Evolutionary conservation across 2,113 vertebrate genomes (phyloP).

Genomic region (Chloebia gouldiae): DNA sequence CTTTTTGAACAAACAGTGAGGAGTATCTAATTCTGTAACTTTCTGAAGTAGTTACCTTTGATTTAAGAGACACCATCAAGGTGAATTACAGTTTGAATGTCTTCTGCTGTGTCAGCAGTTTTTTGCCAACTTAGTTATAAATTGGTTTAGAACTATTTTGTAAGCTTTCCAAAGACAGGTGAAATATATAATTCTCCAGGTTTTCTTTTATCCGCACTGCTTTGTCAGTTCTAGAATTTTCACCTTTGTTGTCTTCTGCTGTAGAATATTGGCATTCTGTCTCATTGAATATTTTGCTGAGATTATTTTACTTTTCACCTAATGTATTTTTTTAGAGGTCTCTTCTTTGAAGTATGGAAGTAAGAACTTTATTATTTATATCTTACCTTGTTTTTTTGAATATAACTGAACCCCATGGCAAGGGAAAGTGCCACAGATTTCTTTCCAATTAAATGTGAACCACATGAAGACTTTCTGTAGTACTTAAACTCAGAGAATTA

Average conservation of each 20-base stretch:
- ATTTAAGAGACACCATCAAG: neutral
- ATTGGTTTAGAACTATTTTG: neutral
- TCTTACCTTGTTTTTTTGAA: neutral
- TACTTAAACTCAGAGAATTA: neutral
- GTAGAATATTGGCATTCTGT: neutral
- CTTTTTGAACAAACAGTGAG: neutral
- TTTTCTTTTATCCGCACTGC: neutral
- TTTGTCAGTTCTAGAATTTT: neutral
- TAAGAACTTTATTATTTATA: neutral
- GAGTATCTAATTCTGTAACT: neutral
- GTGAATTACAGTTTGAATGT: neutral
- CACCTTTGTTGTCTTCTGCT: neutral
- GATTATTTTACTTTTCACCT: neutral
- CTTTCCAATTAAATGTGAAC: constrained; percentile 23
- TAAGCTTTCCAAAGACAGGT: neutral
- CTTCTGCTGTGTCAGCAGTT: neutral
- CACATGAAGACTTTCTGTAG: neutral
- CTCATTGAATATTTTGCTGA: neutral
- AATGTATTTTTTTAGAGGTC: neutral
- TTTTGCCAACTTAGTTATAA: neutral
- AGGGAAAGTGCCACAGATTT: neutral
- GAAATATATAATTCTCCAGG: neutral
- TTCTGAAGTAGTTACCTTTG: neutral
- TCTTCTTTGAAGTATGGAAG: neutral
- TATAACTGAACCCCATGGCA: neutral